Percentiles rank a stretch among this genome's conserved stretches.
Evolutionary conservation across 2,888 invertebrate species (phyloP).

Genomic region (Gymnoscelis rufifasciata): DNA sequence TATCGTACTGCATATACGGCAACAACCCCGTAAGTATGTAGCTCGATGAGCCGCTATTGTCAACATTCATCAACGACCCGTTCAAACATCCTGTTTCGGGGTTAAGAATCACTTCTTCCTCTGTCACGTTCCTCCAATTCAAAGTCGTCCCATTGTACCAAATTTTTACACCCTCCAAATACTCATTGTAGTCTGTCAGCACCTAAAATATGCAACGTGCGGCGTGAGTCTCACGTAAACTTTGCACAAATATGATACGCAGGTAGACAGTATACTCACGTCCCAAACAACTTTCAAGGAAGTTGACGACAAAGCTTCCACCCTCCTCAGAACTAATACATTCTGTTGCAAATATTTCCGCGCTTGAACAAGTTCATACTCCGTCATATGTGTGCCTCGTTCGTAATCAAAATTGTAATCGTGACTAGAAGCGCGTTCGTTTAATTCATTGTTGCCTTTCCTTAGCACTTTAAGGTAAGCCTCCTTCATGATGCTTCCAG

Average conservation of each 20-base stretch:
- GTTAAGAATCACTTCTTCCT: constrained; percentile 54
- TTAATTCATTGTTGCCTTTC: constrained; percentile 64
- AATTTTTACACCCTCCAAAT: constrained; percentile 85
- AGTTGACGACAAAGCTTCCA: constrained; percentile 84
- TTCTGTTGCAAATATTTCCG: constrained; percentile 88
- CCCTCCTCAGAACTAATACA: constrained; percentile 85
- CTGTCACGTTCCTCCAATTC: constrained; percentile 66
- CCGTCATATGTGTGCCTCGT: constrained; percentile 77
- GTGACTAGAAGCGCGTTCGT: constrained; percentile 50
- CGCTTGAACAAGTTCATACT: constrained; percentile 88
- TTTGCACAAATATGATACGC: constrained; percentile 17
- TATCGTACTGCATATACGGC: constrained; percentile 93
- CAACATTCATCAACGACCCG: constrained; percentile 84
- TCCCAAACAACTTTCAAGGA: constrained; percentile 90
- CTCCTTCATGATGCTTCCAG: constrained; percentile 74
- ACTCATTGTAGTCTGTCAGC: constrained; percentile 74
- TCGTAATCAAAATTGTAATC: constrained; percentile 56
- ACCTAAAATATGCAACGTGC: constrained; percentile 50
- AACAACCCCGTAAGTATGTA: constrained; percentile 87
- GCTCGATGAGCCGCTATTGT: constrained; percentile 84
- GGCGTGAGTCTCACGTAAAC: constrained; percentile 15
- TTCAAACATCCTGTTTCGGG: constrained; percentile 65
- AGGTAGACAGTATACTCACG: constrained; percentile 71
- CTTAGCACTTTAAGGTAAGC: constrained; percentile 70
- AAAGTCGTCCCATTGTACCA: constrained; percentile 72